Evolutionary conservation across 2,888 invertebrate genomes (phyloP), one percentile per base, ranked within the genome.

Genomic region (Pogonocherus hispidulus): DNA sequence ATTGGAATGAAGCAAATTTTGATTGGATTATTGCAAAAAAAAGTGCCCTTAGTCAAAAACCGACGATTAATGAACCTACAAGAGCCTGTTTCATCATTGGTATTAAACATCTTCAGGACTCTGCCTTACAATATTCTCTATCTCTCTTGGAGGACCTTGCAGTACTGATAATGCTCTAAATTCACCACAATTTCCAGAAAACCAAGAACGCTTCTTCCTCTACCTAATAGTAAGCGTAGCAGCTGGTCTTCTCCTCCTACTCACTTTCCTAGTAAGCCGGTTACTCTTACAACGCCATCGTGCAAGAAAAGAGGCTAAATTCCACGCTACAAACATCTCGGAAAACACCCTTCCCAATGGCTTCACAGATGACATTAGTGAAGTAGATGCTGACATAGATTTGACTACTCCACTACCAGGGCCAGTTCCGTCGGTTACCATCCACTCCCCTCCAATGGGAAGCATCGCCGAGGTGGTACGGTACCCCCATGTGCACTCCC

Each of bases 341-440:
- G 92, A 93, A 70, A 92, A 93, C 49, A 90, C 93, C 75, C 87
- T 94, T 66, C 93, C 94, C 11, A 93, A 93, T 82, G 94, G 94
- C 66, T 94, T 95, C 86, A 92, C 91, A 77, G 95, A 95, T 86
- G 94, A 94, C 84, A 93, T 95, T 86, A 94, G 94, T 78, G 95
- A 95, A 86, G 91, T 93, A 46, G 93, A 94, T 84, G 93, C 92
- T 51, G 93, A 93, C 79, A 93, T 93, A 67, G 93, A 92, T 82
- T 89, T 93, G 73, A 91, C 91, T 55, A 91, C 91, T 32, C 90
- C 92, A 2, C 89, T 90, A 18, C 91, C 92, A 5, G 75, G 76
- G 27, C 70, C 76, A n/a, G 89, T 90, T 4, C 91, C 90, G 69
- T 88, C 83, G 85, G 89, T 80, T 84, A 89, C 87, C 85, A 87